phyloP scores from a whole-genome alignment of 2,888 invertebrate species.

The Druceiella hillmani region DNA sequence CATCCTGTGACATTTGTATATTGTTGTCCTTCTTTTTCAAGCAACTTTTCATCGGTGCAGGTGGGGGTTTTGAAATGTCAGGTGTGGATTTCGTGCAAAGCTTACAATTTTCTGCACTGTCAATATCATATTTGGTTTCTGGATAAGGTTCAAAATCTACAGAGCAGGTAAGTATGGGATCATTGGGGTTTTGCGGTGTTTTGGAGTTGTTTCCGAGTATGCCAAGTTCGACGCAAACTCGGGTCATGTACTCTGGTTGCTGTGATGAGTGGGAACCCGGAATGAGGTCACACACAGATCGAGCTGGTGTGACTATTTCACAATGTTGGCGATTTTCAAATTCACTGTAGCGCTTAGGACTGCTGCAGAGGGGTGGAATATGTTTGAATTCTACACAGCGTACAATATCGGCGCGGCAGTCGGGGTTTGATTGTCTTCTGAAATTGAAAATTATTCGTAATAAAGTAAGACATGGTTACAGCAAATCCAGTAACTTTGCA shows the following conservation, averaged over 20 bases:
- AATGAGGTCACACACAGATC: constrained; percentile 42
- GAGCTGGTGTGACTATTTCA: too few species aligned
- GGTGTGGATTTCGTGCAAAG: constrained; percentile 29
- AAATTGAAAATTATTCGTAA: constrained; percentile 9
- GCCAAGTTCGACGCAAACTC: constrained; percentile 54
- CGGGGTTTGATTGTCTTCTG: constrained; percentile 36
- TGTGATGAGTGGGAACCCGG: constrained; percentile 29
- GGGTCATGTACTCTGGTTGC: constrained; percentile 37
- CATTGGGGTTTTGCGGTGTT: constrained; percentile 27
- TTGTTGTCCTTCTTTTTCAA: constrained; percentile 35
- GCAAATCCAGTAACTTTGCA: too few species aligned
- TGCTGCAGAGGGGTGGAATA: constrained; percentile 26
- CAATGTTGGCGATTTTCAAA: too few species aligned
- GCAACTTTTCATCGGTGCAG: constrained; percentile 42
- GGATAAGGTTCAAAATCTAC: constrained; percentile 38
- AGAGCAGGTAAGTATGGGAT: constrained; percentile 34
- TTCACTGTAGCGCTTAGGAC: constrained; percentile 28
- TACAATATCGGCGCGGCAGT: constrained; percentile 45
- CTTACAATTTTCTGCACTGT: constrained; percentile 37
- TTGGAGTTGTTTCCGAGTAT: constrained; percentile 30
- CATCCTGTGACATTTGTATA: constrained; percentile 34
- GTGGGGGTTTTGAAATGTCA: constrained; percentile 30
- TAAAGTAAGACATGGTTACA: background rate
- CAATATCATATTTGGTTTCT: constrained; percentile 32
- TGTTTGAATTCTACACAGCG: constrained; percentile 44